These are phyloP conservation scores for Iguana delicatissima DNA, from an alignment of 2,797 vertebrate species.

Conservation along the genomic window DNA sequence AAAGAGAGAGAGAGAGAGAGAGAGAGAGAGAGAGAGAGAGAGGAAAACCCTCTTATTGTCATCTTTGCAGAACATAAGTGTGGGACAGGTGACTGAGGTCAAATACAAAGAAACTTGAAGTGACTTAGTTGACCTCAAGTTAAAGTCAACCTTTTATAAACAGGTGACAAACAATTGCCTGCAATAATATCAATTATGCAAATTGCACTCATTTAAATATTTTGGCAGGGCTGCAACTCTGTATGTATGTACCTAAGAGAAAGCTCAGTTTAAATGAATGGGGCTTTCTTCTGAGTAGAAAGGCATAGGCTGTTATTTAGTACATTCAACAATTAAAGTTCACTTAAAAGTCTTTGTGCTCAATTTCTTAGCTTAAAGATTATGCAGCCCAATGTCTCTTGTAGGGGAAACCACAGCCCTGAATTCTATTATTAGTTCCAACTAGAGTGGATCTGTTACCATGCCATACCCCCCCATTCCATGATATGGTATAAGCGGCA, in stretches of 20 bases:
- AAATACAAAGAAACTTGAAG: not conserved
- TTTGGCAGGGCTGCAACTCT: not conserved
- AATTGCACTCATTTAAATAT: not conserved
- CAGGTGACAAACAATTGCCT: not conserved
- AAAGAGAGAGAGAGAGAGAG: too few species aligned
- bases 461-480: too few species aligned
- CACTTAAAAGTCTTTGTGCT: not conserved
- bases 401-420: too few species aligned
- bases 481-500: too few species aligned
- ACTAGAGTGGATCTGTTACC: too few species aligned
- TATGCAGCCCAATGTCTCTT: not conserved
- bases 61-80: not conserved
- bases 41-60: not conserved
- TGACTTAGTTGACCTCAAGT: too few species aligned
- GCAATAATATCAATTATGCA: not conserved
- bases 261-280: not conserved
- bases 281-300: not conserved
- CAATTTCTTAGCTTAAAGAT: not conserved
- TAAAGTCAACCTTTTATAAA: not conserved
- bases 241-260: not conserved
- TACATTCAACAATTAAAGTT: not conserved
- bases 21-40: not conserved
- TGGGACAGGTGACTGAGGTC: not conserved
- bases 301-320: not conserved
- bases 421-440: too few species aligned